Evolutionary conservation across 2,797 vertebrate species (phyloP), one percentile per base, ranked within the genome.

Genomic region (Sebastes ruberrimus): DNA sequence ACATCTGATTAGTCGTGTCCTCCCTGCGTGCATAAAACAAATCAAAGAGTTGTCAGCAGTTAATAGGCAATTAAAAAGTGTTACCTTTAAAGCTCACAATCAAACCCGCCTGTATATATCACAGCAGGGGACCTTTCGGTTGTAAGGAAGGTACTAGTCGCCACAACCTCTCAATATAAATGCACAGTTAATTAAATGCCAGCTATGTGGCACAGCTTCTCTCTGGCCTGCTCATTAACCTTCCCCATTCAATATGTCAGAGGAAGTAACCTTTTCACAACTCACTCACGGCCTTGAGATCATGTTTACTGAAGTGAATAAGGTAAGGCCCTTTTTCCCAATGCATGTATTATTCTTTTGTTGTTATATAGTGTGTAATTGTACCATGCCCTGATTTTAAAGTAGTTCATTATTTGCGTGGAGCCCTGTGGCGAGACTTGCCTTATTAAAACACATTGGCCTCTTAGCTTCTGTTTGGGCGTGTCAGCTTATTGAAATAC

Each of bases 211-310:
- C 78, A 56, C 71, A 79, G 80, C 80, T 73, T 84, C 76, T 84
- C 81, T 83, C 80, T 80, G 78, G 85, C 71, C 84, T 86, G 56
- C 91, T 94, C 90, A 94, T 95, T 95, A 95, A 95, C 94, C 93
- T 94, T 88, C 89, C 81, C 52, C 46, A 72, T 89, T 91, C 91
- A 84, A 88, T 91, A 91, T 89, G 87, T 92, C 92, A 88, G 86
- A 78, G 82, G 83, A 79, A 80, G 82, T 93, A 93, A 94, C 94
- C 94, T 95, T 95, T 95, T 88, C 92, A 86, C 83, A 67, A 57
- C 83, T 92, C 82, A 85, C 82, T 91, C 90, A 73, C 32, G 42
- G 78, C 83, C 74, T 74, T 52, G 60, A 88, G 88, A 82, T 69
- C 71, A 83, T 83, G 78, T 89, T 92, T 89, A 87, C 86, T 81